phyloP scores from a whole-genome alignment of 2,888 invertebrate genomes.

The Himalopsyche anomala region DNA sequence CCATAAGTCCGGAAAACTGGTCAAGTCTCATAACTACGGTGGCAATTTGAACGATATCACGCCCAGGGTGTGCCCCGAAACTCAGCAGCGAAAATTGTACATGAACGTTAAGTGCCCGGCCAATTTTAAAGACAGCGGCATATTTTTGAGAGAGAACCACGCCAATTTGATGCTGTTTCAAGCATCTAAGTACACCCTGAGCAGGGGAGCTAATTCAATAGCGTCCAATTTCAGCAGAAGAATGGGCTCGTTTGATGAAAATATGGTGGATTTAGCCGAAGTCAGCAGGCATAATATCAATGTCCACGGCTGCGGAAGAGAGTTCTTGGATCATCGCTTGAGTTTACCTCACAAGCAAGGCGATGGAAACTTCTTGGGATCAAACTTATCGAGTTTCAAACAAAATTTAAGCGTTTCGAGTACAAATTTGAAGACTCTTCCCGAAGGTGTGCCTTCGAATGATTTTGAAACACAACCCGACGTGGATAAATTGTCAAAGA shows the following conservation, averaged over 20 bases:
- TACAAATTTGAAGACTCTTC: slow-evolving; percentile 83
- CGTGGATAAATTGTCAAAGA: slow-evolving; percentile 74
- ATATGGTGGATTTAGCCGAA: slow-evolving; percentile 71
- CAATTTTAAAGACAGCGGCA: slow-evolving; percentile 71
- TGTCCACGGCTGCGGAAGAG: slow-evolving; percentile 53
- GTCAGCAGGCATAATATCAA: slow-evolving; percentile 68
- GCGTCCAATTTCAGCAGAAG: slow-evolving; percentile 69
- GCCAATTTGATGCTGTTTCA: slow-evolving; percentile 76
- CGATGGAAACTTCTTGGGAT: slow-evolving; percentile 70
- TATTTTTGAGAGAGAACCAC: slow-evolving; percentile 75
- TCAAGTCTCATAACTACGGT: slow-evolving; percentile 57
- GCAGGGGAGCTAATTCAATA: slow-evolving; percentile 68
- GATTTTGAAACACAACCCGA: slow-evolving; percentile 77
- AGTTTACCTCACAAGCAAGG: slow-evolving; percentile 59
- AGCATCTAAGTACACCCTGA: slow-evolving; percentile 69
- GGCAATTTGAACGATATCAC: slow-evolving; percentile 70
- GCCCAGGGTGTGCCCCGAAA: slow-evolving; percentile 67
- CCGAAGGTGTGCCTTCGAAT: slow-evolving; percentile 83
- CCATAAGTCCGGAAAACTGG: slow-evolving; percentile 70
- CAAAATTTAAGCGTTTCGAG: slow-evolving; percentile 82
- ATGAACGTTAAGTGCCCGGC: slow-evolving; percentile 72
- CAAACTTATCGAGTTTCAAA: slow-evolving; percentile 79
- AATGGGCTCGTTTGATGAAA: slow-evolving; percentile 76
- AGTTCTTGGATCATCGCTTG: slow-evolving; percentile 60
- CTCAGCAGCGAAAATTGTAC: slow-evolving; percentile 69